Conservation (phyloP, 2,888 invertebrate species). For the Sceliomorpha sp. region DNA sequence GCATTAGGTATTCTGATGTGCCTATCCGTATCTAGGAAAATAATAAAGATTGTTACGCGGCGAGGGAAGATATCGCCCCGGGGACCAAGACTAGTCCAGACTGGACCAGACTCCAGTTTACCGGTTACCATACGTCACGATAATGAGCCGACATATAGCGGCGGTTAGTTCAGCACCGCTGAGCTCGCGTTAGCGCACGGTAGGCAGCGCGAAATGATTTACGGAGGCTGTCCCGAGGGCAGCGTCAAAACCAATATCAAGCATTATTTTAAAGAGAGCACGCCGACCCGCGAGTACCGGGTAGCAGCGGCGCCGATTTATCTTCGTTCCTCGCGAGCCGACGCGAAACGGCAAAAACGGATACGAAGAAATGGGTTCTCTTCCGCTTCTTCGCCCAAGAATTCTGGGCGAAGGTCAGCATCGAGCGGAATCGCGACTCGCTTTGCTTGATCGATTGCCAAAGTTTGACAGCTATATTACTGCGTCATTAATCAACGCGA, state of each 20-base stretch:
- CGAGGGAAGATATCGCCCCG: too few relatives aligned
- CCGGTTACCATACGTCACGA: constrained; percentile 71
- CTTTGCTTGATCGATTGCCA: constrained; percentile 21
- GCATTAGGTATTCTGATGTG: constrained; percentile 36
- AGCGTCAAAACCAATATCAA: constrained; percentile 73
- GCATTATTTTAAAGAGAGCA: constrained; percentile 64
- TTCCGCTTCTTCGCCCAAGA: too few relatives aligned
- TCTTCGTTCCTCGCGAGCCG: constrained; percentile 22
- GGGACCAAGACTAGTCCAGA: too few relatives aligned
- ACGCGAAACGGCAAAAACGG: too few relatives aligned
- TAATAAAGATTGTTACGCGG: constrained; percentile 43
- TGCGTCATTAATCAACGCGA: constrained; percentile 19
- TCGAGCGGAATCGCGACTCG: too few relatives aligned
- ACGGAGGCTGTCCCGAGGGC: constrained; percentile 64
- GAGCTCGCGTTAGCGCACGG: constrained; percentile 51
- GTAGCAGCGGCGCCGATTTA: constrained; percentile 41
- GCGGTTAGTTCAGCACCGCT: constrained; percentile 56
- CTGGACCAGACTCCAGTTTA: constrained; percentile 24
- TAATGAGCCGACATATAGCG: constrained; percentile 71
- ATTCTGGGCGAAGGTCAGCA: too few relatives aligned
- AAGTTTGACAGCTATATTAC: constrained; percentile 30
- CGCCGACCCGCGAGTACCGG: too few relatives aligned
- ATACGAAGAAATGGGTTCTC: too few relatives aligned
- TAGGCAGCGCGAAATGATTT: constrained; percentile 67
- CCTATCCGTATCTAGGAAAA: constrained; percentile 41